These are phyloP conservation scores for Mobula birostris DNA, from an alignment of 2,113 vertebrate species.

Conservation along the genomic window DNA sequence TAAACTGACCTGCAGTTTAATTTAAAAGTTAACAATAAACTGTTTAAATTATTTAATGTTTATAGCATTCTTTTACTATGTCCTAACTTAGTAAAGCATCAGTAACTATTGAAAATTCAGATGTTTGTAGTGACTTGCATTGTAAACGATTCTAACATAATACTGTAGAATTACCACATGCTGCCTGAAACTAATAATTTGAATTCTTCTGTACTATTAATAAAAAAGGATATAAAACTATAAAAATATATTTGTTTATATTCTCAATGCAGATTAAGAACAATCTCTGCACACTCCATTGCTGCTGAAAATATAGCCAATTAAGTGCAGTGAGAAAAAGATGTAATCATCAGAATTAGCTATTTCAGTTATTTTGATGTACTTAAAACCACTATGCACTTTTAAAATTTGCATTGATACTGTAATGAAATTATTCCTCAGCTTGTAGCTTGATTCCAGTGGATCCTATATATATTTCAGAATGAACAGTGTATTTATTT, in stretches of 20 bases:
- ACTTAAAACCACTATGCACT: neutral
- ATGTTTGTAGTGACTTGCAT: no score
- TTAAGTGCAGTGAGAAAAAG: neutral
- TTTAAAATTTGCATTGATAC: neutral
- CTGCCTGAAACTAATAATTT: neutral
- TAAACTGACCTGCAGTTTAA: no score
- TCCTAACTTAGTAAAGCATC: no score
- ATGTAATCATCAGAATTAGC: neutral
- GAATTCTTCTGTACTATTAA: neutral
- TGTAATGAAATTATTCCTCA: neutral
- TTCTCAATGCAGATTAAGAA: neutral
- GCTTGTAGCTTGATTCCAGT: neutral
- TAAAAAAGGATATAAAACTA: neutral
- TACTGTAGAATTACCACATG: neutral
- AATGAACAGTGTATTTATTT: neutral
- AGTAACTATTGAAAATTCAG: no score
- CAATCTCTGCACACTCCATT: neutral
- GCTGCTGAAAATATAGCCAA: neutral
- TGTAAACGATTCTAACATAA: neutral
- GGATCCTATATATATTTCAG: neutral
- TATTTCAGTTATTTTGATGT: neutral
- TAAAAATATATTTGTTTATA: neutral
- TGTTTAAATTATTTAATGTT: no score
- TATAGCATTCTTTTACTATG: no score
- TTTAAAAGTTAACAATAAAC: no score